These are phyloP conservation scores for Triplophysa dalaica DNA, from an alignment of 2,113 vertebrate species.

Conservation along the genomic window DNA sequence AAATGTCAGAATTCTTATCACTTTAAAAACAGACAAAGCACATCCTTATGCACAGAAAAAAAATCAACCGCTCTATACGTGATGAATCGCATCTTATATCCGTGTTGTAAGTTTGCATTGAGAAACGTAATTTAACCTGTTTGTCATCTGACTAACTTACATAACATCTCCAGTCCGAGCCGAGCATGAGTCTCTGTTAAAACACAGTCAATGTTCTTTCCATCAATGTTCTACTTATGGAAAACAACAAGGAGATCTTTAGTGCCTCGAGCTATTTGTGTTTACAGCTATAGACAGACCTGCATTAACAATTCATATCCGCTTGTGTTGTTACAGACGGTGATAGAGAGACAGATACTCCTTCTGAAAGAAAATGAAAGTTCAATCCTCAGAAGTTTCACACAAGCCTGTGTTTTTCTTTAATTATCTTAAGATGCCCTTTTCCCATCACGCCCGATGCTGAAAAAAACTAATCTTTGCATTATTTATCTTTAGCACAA, in stretches of 20 bases:
- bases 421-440: neutral
- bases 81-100: too few species aligned
- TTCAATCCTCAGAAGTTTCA: neutral
- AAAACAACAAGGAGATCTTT: neutral
- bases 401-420: neutral
- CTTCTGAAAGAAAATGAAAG: neutral
- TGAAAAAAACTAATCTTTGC: neutral
- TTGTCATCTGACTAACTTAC: too few species aligned
- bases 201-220: neutral
- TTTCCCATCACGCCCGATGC: neutral
- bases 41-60: too few species aligned
- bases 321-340: constrained; percentile 12
- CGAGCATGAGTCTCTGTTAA: neutral
- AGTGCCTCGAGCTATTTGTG: constrained; percentile 15
- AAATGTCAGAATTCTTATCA: too few species aligned
- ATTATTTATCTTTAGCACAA: neutral
- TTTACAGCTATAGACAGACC: constrained; percentile 32
- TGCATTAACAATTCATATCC: constrained; percentile 15
- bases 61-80: too few species aligned
- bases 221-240: neutral
- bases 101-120: too few species aligned
- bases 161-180: neutral
- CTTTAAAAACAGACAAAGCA: too few species aligned
- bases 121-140: too few species aligned
- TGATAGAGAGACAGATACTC: constrained; percentile 3